Evolutionary conservation across 2,888 invertebrate genomes (phyloP).

Genomic region (Taenaris catops): DNA sequence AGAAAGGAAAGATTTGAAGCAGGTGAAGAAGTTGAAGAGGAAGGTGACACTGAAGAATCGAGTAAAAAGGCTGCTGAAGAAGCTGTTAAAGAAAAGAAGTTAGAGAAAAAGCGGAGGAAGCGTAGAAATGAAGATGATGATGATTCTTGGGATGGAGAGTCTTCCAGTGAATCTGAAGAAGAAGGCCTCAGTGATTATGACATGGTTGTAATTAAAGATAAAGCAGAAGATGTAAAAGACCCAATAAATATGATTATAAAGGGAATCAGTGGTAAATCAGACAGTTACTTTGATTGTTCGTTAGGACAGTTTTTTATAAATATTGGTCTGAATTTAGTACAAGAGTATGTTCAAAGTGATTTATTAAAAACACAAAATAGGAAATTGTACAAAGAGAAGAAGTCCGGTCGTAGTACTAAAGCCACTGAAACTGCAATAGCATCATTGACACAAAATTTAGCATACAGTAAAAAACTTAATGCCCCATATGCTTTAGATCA

Average conservation of each 20-base stretch:
- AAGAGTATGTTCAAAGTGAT: constrained; percentile 96
- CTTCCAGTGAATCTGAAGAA: constrained; percentile 72
- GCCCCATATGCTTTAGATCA: constrained; percentile 88
- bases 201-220: constrained; percentile 77
- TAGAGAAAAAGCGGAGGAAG: constrained; percentile 51
- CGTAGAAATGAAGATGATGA: constrained; percentile 75
- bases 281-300: constrained; percentile 92
- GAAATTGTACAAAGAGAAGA: constrained; percentile 87
- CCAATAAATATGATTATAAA: constrained; percentile 59
- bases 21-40: constrained; percentile 42
- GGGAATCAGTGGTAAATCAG: constrained; percentile 72
- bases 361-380: constrained; percentile 92
- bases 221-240: constrained; percentile 73
- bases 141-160: constrained; percentile 81
- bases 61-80: constrained; percentile 34
- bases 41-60: constrained; percentile 33
- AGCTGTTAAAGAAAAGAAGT: constrained; percentile 43
- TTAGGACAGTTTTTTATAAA: constrained; percentile 95
- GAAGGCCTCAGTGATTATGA: constrained; percentile 67
- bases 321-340: constrained; percentile 94
- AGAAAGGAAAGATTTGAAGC: constrained; percentile 55
- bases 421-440: constrained; percentile 90
- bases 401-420: constrained; percentile 81
- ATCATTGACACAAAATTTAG: constrained; percentile 92
- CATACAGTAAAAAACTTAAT: constrained; percentile 93